Evolutionary conservation across 2,888 invertebrate species (phyloP).

Genomic region (Cephus pygmeus): DNA sequence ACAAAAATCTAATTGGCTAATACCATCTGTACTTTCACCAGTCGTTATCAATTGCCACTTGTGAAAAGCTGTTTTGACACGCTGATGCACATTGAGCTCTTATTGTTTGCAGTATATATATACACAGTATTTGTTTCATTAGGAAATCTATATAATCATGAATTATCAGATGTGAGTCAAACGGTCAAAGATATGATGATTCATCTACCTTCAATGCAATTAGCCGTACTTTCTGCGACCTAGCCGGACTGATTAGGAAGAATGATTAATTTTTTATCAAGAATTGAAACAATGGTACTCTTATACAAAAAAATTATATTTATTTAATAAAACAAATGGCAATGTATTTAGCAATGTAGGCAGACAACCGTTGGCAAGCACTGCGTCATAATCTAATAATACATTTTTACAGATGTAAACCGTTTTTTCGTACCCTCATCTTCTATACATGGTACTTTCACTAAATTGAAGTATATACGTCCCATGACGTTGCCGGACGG

Average conservation of each 20-base stretch:
- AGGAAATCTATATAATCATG: constrained; percentile 60
- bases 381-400: constrained; percentile 1
- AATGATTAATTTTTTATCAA: neutral
- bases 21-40: neutral
- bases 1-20: neutral
- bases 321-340: neutral
- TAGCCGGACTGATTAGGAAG: neutral
- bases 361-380: neutral
- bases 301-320: neutral
- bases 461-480: constrained; percentile 86
- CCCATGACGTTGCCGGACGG: constrained; percentile 82
- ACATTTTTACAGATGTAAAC: constrained; percentile 6
- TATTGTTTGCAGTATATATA: constrained; percentile 4
- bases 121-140: constrained; percentile 13
- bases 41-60: constrained; percentile 1
- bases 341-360: neutral
- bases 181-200: constrained; percentile 29
- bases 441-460: constrained; percentile 80
- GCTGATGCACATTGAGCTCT: neutral
- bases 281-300: neutral
- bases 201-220: constrained; percentile 32
- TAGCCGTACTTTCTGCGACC: constrained; percentile 18
- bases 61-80: neutral
- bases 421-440: constrained; percentile 61
- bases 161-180: constrained; percentile 25